Evolutionary conservation across 2,888 invertebrate species (phyloP), one percentile per base, ranked within the genome.

Genomic region (Autographa pulchrina): DNA sequence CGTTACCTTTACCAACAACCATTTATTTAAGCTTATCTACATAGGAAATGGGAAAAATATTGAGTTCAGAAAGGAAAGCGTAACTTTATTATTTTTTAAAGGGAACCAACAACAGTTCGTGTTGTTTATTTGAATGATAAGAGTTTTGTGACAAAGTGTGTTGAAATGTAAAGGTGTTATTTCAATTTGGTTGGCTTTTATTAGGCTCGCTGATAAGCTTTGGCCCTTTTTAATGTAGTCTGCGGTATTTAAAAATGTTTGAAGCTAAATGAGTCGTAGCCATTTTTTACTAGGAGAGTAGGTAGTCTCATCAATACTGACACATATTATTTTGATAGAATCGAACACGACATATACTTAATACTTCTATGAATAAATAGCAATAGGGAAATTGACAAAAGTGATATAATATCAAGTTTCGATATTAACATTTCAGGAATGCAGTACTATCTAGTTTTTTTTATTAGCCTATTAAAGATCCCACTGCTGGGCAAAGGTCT

Each of bases 1-100:
- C 8, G 48, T 48, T 13, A 58, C 56, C 54, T 1, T 74, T 60
- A 65, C 62, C 67, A 52, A 62, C 25, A 35, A 38, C 31, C 32
- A 72, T 80, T 80, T 78, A 72, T 72, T 80, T 52, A 38, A 38
- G 52, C 66, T 78, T 77, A 78, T 78, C 81, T 78, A 80, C 43
- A 77, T 60, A 31, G 81, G 78, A 78, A 80, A 78, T 72, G 62
- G 59, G 66, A 41, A 52, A 76, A 77, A 62, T 65, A 62, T 59
- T 32, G 59, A 63, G 62, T 77, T 64, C 64, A 72, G 72, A 72
- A 32, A 62, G 68, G 54, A 67, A 62, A 76, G 58, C 68, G 43
- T 65, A 64, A 70, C 66, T 64, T 67, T 64, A 70, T 74, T 7
- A n/a, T 61, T 9, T 52, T 61, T 16, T 5, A 64, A 56, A 20